phyloP scores from a whole-genome alignment of 2,888 invertebrate genomes.

The Chydorus sphaericus region DNA sequence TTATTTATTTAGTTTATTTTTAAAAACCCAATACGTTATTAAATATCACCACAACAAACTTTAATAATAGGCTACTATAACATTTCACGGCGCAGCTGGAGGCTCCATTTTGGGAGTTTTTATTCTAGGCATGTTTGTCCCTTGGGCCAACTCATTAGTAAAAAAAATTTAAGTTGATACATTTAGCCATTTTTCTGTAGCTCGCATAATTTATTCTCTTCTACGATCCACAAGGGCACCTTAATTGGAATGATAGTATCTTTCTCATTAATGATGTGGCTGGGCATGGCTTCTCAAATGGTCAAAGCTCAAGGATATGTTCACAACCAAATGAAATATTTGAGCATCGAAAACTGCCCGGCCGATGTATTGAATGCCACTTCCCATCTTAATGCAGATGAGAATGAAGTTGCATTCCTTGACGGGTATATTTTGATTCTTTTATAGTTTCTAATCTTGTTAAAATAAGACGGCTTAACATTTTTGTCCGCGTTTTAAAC shows the following conservation, averaged over 20 bases:
- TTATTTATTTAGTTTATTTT: background rate
- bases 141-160: background rate
- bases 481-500: too few relatives aligned
- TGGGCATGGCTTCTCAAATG: constrained; percentile 25
- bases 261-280: constrained; percentile 27
- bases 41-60: too few relatives aligned
- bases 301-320: constrained; percentile 1
- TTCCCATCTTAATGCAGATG: too few relatives aligned
- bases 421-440: too few relatives aligned
- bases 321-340: background rate
- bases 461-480: too few relatives aligned
- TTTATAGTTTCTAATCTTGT: too few relatives aligned
- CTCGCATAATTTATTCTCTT: background rate
- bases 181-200: background rate
- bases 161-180: background rate
- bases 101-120: background rate
- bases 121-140: constrained; percentile 7
- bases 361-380: too few relatives aligned
- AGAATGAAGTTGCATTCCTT: too few relatives aligned
- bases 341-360: constrained; percentile 24
- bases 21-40: background rate
- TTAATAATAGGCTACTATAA: background rate
- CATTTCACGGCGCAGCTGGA: background rate
- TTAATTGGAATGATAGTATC: constrained; percentile 23
- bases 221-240: too few relatives aligned